Conservation (phyloP, 2,113 vertebrate species). For the Gymnorhina tibicen region DNA sequence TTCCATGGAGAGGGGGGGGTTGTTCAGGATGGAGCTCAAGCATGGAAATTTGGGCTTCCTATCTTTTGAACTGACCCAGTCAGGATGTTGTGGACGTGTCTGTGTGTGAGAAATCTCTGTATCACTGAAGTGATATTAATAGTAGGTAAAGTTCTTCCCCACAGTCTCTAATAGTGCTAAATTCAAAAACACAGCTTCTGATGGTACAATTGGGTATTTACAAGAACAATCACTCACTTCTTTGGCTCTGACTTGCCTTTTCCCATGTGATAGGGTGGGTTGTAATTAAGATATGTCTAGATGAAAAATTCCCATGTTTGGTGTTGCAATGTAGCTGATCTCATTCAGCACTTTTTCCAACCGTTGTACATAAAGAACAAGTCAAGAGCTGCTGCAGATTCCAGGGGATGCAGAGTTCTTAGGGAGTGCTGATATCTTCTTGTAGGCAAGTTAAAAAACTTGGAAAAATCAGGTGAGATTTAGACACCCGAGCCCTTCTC, state of each 20-base stretch:
- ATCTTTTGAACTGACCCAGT: not conserved
- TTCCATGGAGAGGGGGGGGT: not conserved
- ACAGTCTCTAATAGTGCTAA: not conserved
- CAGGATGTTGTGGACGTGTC: not conserved
- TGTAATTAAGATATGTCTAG: constrained; percentile 26
- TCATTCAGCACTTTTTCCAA: constrained; percentile 2
- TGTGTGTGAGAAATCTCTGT: not conserved
- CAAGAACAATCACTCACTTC: constrained; percentile 31
- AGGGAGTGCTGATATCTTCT: not conserved
- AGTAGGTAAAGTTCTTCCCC: not conserved
- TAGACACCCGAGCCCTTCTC: not conserved
- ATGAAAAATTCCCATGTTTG: constrained; percentile 29
- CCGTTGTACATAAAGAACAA: not conserved
- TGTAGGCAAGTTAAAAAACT: not conserved
- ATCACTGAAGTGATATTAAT: not conserved
- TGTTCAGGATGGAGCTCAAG: not conserved
- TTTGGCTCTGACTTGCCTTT: constrained; percentile 38
- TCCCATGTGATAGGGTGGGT: constrained; percentile 51
- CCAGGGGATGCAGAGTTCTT: not conserved
- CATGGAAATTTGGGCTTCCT: not conserved
- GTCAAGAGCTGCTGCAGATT: not conserved
- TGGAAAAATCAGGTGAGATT: not conserved
- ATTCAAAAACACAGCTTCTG: not conserved
- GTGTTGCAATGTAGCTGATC: constrained; percentile 40
- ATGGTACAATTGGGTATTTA: constrained; percentile 5